These are phyloP conservation scores for Conus canariensis DNA, from an alignment of 2,888 invertebrate genomes.

Conservation along the genomic window DNA sequence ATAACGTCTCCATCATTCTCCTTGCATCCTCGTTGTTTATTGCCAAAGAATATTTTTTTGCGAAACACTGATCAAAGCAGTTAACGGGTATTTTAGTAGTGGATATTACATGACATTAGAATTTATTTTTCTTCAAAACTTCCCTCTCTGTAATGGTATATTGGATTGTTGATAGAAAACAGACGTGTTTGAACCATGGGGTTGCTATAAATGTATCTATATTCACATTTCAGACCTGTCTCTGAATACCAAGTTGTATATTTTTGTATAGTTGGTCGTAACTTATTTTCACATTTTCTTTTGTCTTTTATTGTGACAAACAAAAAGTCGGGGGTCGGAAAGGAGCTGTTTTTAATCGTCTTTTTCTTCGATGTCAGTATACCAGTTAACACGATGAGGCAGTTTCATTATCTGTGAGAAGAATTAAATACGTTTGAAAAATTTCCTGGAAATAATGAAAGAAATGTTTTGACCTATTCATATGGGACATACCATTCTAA, in stretches of 20 bases:
- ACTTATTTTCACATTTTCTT: not conserved
- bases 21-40: not conserved
- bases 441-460: not conserved
- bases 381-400: no score
- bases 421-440: not conserved
- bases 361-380: not conserved
- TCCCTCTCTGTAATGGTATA: not conserved
- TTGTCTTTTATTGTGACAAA: not conserved
- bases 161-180: not conserved
- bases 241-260: not conserved
- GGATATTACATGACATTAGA: not conserved
- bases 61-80: constrained; percentile 23
- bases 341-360: not conserved
- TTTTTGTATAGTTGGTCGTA: not conserved
- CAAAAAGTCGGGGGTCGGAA: not conserved
- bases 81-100: constrained; percentile 31
- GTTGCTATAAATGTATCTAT: not conserved
- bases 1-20: not conserved
- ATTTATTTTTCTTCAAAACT: not conserved
- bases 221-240: no score
- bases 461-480: not conserved
- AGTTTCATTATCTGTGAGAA: no score
- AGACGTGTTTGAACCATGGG: not conserved
- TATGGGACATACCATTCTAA: no score
- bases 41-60: constrained; percentile 29